Evolutionary conservation across 2,113 vertebrate species (phyloP).

Genomic region (Ictidomys tridecemlineatus): DNA sequence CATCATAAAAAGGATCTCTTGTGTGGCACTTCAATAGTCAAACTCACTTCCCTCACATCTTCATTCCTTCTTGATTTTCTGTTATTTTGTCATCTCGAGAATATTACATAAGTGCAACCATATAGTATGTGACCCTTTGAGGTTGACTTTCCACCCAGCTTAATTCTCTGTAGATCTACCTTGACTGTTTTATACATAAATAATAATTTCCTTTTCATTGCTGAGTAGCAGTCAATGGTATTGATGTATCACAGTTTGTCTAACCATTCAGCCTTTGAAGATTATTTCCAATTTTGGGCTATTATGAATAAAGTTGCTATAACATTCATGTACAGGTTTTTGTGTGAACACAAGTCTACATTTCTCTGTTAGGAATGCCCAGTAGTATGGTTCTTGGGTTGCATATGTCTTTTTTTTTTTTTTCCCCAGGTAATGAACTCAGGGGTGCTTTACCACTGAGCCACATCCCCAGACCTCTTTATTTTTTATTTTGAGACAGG

Average conservation of each 20-base stretch:
- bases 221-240: not conserved
- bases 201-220: not conserved
- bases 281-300: not conserved
- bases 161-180: not conserved
- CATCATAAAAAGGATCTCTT: not conserved
- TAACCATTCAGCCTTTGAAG: not conserved
- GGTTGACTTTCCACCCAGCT: not conserved
- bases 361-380: not conserved
- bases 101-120: not conserved
- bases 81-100: not conserved
- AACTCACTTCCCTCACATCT: not conserved
- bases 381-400: not conserved
- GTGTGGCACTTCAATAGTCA: not conserved
- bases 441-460: too few species aligned
- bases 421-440: too few species aligned
- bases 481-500: too few species aligned
- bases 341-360: not conserved
- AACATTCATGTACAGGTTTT: not conserved
- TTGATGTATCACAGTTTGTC: not conserved
- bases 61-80: not conserved
- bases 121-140: not conserved
- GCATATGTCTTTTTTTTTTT: not conserved
- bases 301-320: not conserved
- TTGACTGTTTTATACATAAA: not conserved
- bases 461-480: too few species aligned